These are phyloP conservation scores for Pangasius djambal DNA, from an alignment of 2,797 vertebrate species.

Conservation along the genomic window DNA sequence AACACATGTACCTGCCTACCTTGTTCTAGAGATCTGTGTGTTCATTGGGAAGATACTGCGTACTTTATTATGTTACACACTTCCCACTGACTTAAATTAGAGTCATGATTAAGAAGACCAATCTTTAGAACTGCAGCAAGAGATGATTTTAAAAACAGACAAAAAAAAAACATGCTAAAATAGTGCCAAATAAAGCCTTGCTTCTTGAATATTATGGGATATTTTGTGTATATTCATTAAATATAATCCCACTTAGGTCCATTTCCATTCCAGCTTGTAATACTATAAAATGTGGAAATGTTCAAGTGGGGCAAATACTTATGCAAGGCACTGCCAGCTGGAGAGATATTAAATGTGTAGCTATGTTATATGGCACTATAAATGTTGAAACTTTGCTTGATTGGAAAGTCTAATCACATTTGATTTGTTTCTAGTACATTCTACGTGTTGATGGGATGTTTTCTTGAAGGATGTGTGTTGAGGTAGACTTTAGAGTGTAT, in stretches of 20 bases:
- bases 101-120: background rate
- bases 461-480: background rate
- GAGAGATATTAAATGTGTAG: background rate
- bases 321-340: background rate
- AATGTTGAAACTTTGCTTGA: background rate
- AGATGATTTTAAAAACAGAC: background rate
- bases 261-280: too few species aligned
- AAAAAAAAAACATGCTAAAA: background rate
- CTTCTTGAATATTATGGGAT: too few species aligned
- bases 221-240: background rate
- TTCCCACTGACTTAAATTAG: background rate
- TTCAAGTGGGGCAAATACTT: background rate
- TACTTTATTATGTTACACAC: background rate
- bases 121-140: background rate
- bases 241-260: background rate
- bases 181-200: background rate
- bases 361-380: background rate
- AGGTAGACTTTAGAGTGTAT: background rate
- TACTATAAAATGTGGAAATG: background rate
- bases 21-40: background rate
- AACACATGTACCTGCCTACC: background rate
- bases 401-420: too few species aligned
- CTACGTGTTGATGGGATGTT: background rate
- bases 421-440: background rate
- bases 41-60: background rate